Base-by-base conservation (phyloP, 2,113 vertebrate genomes). In the Daubentonia madagascariensis region DNA sequence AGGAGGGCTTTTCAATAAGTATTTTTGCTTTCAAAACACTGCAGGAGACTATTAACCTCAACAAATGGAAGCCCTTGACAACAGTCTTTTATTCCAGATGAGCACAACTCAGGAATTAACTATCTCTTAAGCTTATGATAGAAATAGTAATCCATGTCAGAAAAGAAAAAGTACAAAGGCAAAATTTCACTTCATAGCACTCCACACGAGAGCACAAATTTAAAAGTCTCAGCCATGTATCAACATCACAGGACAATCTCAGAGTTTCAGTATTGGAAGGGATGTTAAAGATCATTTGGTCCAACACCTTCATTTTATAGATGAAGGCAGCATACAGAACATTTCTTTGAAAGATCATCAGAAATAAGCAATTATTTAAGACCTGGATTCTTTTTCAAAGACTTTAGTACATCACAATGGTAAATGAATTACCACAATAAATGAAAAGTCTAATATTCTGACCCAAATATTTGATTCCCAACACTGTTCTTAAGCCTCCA, bases 21-120 rank as follows among this genome's bases (percentile, higher is more conserved):
- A 89, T 90, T 88, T 97, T 84, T 96, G 80, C 75, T 83, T 96
- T 97, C 70, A 88, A 89, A 96, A 95, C 83, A 96, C 78, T 40
- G 20, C 85, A 59, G 95, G 93, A 97, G 83, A 86, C 83, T 61
- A 78, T 93, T 93, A 91, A 94, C 80, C 72, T 89, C 59, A 86
- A 91, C 68, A 86, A 84, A 91, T 89, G 88, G 65, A 87, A 83
- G 72, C 35, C 30, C 28, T 63, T 50, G 90, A 97, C 70, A 96
- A 96, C 3, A 68, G 72, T 54, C 67, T 90, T 92, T 94, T 63
- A 96, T 94, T 95, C 73, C 89, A 95, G 88, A 83, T 78, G 93
- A 89, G 72, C 28, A 94, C 72, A 94, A 61, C 10, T 88, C 23
- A 40, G 37, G 72, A 83, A 75, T 94, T 81, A 85, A 11, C 73